A percentile compares a stretch with the other conserved stretches of the same genome.
Conservation (phyloP, 2,113 vertebrate genomes). For the Rhinoderma darwinii region DNA sequence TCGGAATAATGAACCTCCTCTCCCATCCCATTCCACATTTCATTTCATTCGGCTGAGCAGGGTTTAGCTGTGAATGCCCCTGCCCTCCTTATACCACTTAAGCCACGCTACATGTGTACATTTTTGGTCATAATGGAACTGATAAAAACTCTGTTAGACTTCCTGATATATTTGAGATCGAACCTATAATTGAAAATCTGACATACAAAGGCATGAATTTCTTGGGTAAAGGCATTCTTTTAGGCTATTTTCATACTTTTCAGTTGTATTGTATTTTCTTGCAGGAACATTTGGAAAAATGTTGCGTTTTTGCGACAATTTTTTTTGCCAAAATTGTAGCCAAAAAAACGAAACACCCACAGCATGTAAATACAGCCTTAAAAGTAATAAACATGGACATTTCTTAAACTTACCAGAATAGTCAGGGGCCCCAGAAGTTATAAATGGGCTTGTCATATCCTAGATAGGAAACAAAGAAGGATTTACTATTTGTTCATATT, state of each 20-base stretch:
- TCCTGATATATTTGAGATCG: too few species aligned
- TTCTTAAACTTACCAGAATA: neutral
- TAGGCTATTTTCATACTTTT: neutral
- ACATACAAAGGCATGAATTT: neutral
- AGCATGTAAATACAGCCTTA: neutral
- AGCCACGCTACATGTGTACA: too few species aligned
- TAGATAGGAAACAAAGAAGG: neutral
- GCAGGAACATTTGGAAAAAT: too few species aligned
- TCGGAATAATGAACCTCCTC: too few species aligned
- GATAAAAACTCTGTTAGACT: too few species aligned
- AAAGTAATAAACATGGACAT: neutral
- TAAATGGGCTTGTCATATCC: neutral
- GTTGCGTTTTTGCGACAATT: neutral
- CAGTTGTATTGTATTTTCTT: neutral
- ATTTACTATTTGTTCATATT: conserved; percentile 32
- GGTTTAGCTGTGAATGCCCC: too few species aligned
- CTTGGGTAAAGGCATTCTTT: neutral
- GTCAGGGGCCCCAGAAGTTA: neutral
- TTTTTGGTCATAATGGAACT: too few species aligned
- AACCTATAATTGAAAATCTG: neutral
- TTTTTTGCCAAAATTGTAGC: neutral
- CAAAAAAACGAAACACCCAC: neutral
- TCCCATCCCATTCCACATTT: too few species aligned
- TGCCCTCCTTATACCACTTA: too few species aligned
- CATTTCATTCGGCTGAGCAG: too few species aligned